Evolutionary conservation across 2,797 vertebrate species (phyloP), one percentile per base, ranked within the genome.

Genomic region (Acipenser ruthenus): DNA sequence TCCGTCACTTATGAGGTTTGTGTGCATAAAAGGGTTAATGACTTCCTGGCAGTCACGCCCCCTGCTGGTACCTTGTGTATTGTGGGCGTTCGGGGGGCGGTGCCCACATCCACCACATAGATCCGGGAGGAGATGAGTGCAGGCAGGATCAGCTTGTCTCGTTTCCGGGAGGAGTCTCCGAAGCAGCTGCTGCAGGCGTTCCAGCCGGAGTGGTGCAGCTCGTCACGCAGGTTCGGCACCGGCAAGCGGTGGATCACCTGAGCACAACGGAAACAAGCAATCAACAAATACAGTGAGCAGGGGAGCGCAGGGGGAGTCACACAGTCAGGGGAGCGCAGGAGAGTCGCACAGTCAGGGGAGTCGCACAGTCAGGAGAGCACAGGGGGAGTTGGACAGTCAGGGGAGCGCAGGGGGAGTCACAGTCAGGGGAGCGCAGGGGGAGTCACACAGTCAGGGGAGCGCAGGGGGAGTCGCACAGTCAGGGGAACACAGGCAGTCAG

Each of bases 131-230:
- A 98, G 70, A 96, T 90, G 67, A 97, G 79, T 0, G 90, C 74
- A 0, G 95, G 95, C 0, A 98, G 84, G 59, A 98, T 86, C 58
- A 97, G 88, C 1, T 86, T 84, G 78, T 90, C 87, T 1, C 95
- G 87, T 0, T 69, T 86, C 82, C 91, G 96, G 53, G 87, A 81
- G 56, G 78, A 3, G n/a, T 97, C 92, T 0, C 81, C 86, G 0
- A 88, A 91, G 83, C 95, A 97, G 81, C 95, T 97, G 89, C 95
- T 96, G 76, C 95, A 97, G 65, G 93, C 77, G 10, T 98, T 98
- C 95, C 95, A 98, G 0, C 95, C 95, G 0, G 91, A 89, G 75
- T 98, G 95, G 50, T 97, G 95, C 3, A 98, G 87, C 78, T 98
- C 95, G 0, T 98, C 95, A 0, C 82, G 78, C 0, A 94, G 75